Conservation (phyloP, 2,888 invertebrate species). For the Drosophila rellima region DNA sequence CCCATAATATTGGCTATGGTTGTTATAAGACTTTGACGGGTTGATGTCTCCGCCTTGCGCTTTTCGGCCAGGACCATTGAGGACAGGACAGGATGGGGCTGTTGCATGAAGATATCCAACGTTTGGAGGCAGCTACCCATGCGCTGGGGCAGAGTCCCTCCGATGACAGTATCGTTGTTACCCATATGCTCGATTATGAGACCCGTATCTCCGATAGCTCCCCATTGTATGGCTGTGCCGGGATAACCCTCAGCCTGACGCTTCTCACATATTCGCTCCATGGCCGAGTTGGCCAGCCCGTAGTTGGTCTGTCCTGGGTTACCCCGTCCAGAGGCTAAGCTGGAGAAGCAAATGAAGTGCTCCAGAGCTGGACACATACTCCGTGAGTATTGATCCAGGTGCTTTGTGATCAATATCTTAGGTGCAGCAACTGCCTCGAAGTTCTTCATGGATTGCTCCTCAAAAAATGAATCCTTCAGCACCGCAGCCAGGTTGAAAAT, state of each 20-base stretch:
- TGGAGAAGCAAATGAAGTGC: constrained; percentile 98
- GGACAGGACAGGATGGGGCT: constrained; percentile 92
- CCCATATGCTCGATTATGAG: constrained; percentile 96
- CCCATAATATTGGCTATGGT: constrained; percentile 96
- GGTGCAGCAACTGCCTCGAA: constrained; percentile 93
- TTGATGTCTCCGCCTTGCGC: constrained; percentile 87
- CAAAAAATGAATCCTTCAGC: constrained; percentile 93
- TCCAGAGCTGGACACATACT: constrained; percentile 92
- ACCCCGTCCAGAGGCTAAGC: constrained; percentile 97
- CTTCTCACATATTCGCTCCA: constrained; percentile 97
- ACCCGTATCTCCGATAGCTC: constrained; percentile 99
- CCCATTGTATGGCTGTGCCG: constrained; percentile 98
- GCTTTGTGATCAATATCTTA: constrained; percentile 93
- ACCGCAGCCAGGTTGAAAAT: constrained; percentile 98
- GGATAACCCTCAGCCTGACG: constrained; percentile 94
- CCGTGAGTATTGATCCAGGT: constrained; percentile 93
- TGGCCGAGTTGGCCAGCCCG: constrained; percentile 97
- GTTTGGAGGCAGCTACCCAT: constrained; percentile 95
- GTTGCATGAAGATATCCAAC: constrained; percentile 95
- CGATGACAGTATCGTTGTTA: constrained; percentile 95
- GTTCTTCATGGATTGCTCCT: constrained; percentile 92
- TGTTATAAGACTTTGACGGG: constrained; percentile 89
- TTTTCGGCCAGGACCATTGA: constrained; percentile 96
- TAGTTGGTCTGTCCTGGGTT: constrained; percentile 99
- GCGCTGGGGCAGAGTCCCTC: constrained; percentile 98